Evolutionary conservation across 2,888 invertebrate species (phyloP).

Genomic region (Plagodis dolabraria): DNA sequence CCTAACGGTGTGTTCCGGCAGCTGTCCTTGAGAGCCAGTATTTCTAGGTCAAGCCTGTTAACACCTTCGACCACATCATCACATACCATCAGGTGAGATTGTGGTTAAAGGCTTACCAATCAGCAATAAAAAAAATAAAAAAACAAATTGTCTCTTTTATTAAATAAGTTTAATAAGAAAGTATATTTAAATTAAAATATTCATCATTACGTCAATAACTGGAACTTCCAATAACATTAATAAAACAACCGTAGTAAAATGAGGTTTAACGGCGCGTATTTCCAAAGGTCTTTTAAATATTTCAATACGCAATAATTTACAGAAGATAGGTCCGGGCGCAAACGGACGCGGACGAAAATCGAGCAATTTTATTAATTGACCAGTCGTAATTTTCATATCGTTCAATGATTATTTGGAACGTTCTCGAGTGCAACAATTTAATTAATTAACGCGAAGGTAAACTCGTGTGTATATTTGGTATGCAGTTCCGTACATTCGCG

Average conservation of each 20-base stretch:
- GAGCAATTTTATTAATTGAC: conserved; percentile 35
- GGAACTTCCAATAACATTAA: conserved; percentile 25
- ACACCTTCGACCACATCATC: too few species aligned
- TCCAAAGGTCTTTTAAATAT: conserved; percentile 20
- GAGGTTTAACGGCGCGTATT: conserved; percentile 18
- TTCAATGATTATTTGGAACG: conserved; percentile 18
- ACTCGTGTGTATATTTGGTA: conserved; percentile 28
- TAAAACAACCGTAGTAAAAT: conserved; percentile 20
- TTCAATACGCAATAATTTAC: conserved; percentile 31
- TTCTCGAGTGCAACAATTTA: conserved; percentile 41
- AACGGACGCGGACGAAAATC: conserved; percentile 9
- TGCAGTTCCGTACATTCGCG: conserved; percentile 18
- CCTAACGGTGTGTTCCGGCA: too few species aligned
- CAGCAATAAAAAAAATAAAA: too few species aligned
- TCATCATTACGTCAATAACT: conserved; percentile 3
- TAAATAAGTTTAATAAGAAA: not conserved
- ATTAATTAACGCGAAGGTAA: conserved; percentile 46
- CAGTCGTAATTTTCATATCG: conserved; percentile 28
- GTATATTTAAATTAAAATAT: not conserved
- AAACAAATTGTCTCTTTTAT: not conserved
- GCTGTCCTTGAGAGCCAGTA: too few species aligned
- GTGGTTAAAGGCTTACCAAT: too few species aligned
- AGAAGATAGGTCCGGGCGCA: conserved; percentile 21
- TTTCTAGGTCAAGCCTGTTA: too few species aligned
- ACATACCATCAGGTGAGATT: too few species aligned